These are phyloP conservation scores for Acropora yongei DNA, from an alignment of 64 coral and sea anemone species.

Conservation along the genomic window DNA sequence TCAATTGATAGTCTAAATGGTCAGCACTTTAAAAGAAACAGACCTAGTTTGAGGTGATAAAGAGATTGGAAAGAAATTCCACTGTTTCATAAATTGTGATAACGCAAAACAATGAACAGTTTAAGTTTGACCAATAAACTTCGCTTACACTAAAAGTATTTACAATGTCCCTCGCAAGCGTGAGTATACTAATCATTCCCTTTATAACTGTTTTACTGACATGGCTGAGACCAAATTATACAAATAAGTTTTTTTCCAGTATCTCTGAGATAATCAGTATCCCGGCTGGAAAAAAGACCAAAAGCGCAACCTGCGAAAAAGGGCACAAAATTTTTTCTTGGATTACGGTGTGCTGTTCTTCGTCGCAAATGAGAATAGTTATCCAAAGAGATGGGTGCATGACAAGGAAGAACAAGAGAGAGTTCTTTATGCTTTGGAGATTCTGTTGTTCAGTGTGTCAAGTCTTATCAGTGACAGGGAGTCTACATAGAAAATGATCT, in stretches of 20 bases:
- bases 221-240: slow-evolving; percentile 6
- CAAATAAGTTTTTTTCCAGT: slow-evolving; percentile 6
- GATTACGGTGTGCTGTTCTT: slow-evolving; percentile 19
- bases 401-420: too few species aligned
- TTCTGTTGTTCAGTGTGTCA: too few species aligned
- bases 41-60: background rate
- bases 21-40: background rate
- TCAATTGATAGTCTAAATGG: background rate
- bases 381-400: too few species aligned
- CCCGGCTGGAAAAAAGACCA: background rate
- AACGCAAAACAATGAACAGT: slow-evolving; percentile 6
- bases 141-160: slow-evolving; percentile 11
- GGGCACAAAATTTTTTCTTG: slow-evolving; percentile 14
- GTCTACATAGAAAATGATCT: too few species aligned
- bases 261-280: slow-evolving; percentile 10
- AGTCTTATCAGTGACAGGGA: too few species aligned
- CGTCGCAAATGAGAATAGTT: slow-evolving; percentile 24
- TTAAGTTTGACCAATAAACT: background rate
- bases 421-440: too few species aligned
- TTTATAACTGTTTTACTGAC: slow-evolving; percentile 3
- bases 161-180: background rate
- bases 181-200: background rate
- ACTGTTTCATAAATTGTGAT: background rate
- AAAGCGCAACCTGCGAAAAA: slow-evolving; percentile 10
- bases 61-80: background rate